A percentile compares a stretch with the other conserved stretches of the same genome.
Conservation (phyloP, 2,888 invertebrate species). For the Meliscaeva auricollis region DNA sequence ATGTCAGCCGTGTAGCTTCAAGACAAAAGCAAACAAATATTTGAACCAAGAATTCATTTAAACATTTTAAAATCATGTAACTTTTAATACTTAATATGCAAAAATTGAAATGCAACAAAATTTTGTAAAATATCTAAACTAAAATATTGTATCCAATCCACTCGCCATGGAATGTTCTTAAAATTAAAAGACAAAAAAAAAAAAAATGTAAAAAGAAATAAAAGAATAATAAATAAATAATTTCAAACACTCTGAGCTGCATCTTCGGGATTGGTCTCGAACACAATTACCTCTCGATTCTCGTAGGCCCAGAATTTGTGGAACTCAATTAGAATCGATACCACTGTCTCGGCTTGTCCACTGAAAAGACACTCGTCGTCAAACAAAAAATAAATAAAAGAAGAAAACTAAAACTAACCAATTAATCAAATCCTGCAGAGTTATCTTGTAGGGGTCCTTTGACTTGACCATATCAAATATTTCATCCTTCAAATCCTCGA, state of each 20-base stretch:
- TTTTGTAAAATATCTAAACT: neutral
- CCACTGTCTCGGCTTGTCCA: constrained; percentile 96
- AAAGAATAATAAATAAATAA: neutral
- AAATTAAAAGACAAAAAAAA: constrained; percentile 21
- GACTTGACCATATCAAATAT: constrained; percentile 99
- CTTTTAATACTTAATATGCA: neutral
- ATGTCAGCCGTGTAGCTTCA: no score
- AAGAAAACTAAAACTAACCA: constrained; percentile 84
- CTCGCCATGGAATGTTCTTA: constrained; percentile 65
- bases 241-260: constrained; percentile 80
- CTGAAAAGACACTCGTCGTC: constrained; percentile 84
- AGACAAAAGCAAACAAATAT: no score
- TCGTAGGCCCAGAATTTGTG: constrained; percentile 99
- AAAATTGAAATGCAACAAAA: neutral
- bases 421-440: constrained; percentile 92
- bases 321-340: constrained; percentile 96
- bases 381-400: constrained; percentile 46
- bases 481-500: constrained; percentile 98
- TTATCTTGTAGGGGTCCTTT: constrained; percentile 92
- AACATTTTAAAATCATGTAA: no score
- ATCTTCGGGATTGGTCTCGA: constrained; percentile 84
- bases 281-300: constrained; percentile 92
- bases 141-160: constrained; percentile 7
- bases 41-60: no score
- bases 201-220: neutral